Conservation (phyloP, 2,888 invertebrate genomes). For the Tenthredo amoena region DNA sequence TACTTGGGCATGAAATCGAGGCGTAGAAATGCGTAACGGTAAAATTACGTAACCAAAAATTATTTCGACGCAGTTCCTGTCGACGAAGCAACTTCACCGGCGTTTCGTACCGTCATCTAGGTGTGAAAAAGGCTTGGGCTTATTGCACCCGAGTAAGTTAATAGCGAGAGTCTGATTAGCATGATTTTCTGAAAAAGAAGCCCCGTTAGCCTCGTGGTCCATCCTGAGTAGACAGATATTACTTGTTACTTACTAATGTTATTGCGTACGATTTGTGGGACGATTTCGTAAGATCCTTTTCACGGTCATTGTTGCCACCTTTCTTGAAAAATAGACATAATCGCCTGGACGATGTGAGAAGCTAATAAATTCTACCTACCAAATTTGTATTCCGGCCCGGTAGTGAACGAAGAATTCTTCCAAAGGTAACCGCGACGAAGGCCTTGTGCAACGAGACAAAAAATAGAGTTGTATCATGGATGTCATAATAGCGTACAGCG, state of each 20-base stretch:
- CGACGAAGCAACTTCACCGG: neutral
- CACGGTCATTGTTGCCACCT: slow-evolving; percentile 19
- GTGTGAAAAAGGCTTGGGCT: neutral
- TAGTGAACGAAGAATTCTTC: slow-evolving; percentile 36
- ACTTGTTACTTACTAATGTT: neutral
- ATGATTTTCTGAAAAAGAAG: slow-evolving; percentile 27
- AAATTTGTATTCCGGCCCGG: slow-evolving; percentile 54
- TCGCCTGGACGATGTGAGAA: slow-evolving; percentile 24
- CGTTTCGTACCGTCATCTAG: neutral
- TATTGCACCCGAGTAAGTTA: neutral
- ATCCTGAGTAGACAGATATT: neutral
- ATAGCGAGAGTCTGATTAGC: slow-evolving; percentile 26
- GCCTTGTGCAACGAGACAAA: slow-evolving; percentile 53
- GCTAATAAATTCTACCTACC: slow-evolving; percentile 48
- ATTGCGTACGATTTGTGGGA: neutral
- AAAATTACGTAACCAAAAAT: slow-evolving; percentile 33
- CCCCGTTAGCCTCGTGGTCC: slow-evolving; percentile 1
- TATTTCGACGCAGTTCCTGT: neutral
- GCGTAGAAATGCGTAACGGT: slow-evolving; percentile 28
- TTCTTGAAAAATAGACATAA: slow-evolving; percentile 12
- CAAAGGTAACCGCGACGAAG: slow-evolving; percentile 43
- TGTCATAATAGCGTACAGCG: slow-evolving; percentile 52
- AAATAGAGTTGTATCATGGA: slow-evolving; percentile 31
- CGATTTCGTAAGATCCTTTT: neutral
- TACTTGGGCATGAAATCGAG: slow-evolving; percentile 10